Conservation (phyloP, 2,113 vertebrate genomes). For the Rynchops niger region DNA sequence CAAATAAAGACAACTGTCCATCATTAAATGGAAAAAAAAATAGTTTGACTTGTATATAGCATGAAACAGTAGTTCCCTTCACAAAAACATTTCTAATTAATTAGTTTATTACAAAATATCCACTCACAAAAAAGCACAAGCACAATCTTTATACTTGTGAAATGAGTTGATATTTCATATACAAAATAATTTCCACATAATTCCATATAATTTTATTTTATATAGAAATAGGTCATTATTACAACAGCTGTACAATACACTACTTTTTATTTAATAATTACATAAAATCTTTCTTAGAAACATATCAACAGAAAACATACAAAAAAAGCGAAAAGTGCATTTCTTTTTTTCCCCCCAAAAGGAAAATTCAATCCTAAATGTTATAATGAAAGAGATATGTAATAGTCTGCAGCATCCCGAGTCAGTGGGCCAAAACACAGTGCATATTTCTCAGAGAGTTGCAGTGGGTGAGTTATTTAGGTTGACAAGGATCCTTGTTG, state of each 20-base stretch:
- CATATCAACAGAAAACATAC: conserved; percentile 82
- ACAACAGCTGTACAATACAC: conserved; percentile 83
- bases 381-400: conserved; percentile 68
- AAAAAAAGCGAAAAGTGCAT: conserved; percentile 85
- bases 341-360: conserved; percentile 55
- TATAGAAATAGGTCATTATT: conserved; percentile 87
- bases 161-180: conserved; percentile 79
- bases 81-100: conserved; percentile 73
- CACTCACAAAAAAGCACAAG: conserved; percentile 78
- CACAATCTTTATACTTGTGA: conserved; percentile 74
- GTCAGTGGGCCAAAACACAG: conserved; percentile 57
- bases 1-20: conserved; percentile 66
- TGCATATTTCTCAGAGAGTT: conserved; percentile 51
- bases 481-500: background rate
- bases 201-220: conserved; percentile 82
- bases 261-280: conserved; percentile 79
- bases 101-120: conserved; percentile 82
- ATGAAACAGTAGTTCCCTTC: conserved; percentile 67
- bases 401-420: conserved; percentile 70
- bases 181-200: conserved; percentile 84
- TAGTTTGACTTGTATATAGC: conserved; percentile 53
- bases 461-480: background rate
- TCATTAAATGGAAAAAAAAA: conserved; percentile 63
- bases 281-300: conserved; percentile 85
- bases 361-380: conserved; percentile 73